Conservation (phyloP, 2,113 vertebrate species). For the Halichoeres trimaculatus region DNA sequence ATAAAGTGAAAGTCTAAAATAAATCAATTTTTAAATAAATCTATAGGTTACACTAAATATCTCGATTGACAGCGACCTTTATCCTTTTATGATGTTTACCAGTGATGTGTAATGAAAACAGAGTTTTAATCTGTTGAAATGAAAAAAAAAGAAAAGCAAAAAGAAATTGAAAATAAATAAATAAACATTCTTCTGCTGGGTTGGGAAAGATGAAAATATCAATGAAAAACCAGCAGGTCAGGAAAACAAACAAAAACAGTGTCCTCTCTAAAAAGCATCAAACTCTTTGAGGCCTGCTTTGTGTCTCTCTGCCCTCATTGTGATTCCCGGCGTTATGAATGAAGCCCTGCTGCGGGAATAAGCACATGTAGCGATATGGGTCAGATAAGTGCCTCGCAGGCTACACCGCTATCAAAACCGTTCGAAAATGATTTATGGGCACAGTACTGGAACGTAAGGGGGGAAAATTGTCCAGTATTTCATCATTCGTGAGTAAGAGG, state of each 20-base stretch:
- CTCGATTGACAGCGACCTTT: too few relatives aligned
- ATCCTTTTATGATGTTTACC: too few relatives aligned
- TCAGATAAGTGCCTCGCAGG: slow-evolving; percentile 64
- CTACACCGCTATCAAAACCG: slow-evolving; percentile 55
- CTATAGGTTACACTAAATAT: too few relatives aligned
- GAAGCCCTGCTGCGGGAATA: slow-evolving; percentile 58
- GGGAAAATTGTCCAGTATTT: slow-evolving; percentile 64
- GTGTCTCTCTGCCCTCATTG: slow-evolving; percentile 42
- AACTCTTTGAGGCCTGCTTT: slow-evolving; percentile 19
- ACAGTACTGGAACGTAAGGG: slow-evolving; percentile 23
- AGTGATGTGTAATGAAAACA: too few relatives aligned
- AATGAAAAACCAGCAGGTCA: not conserved
- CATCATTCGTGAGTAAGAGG: slow-evolving; percentile 55
- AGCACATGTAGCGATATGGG: slow-evolving; percentile 63
- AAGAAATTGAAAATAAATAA: too few relatives aligned
- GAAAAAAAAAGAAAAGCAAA: too few relatives aligned
- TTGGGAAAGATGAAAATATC: not conserved
- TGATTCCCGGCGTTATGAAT: slow-evolving; percentile 58
- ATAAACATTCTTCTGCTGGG: not conserved
- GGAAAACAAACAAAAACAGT: slow-evolving; percentile 6
- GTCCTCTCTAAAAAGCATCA: slow-evolving; percentile 23
- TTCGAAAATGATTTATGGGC: slow-evolving; percentile 71
- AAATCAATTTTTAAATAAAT: too few relatives aligned
- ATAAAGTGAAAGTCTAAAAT: too few relatives aligned
- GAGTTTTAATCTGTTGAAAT: too few relatives aligned